phyloP scores from a whole-genome alignment of 2,113 vertebrate species.

The Oryzias celebensis region DNA sequence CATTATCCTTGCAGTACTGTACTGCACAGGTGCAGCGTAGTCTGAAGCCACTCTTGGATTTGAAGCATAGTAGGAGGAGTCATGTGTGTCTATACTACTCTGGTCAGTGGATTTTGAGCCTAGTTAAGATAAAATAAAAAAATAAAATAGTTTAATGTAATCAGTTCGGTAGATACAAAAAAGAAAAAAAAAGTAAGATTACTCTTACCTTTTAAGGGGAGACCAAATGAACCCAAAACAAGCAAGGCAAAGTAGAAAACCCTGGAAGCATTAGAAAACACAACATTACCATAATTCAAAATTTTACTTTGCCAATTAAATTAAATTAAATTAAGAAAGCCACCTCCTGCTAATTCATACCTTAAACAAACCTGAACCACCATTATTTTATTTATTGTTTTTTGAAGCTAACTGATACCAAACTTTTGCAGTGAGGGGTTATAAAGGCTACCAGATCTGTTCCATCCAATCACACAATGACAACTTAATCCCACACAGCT shows the following conservation, averaged over 20 bases:
- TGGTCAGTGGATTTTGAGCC: neutral
- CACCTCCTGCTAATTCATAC: neutral
- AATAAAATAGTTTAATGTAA: too few relatives aligned
- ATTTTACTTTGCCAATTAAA: too few relatives aligned
- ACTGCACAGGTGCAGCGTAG: neutral
- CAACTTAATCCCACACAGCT: conserved; percentile 19
- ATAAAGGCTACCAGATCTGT: conserved; percentile 9
- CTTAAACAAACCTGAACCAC: neutral
- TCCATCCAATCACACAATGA: conserved; percentile 28
- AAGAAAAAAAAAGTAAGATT: neutral
- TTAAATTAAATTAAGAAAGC: neutral
- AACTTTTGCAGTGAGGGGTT: rapidly evolving
- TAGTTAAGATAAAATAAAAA: neutral
- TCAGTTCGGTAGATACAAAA: neutral
- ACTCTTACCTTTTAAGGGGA: conserved; percentile 19
- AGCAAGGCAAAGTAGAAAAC: conserved; percentile 30
- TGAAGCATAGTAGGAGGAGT: neutral
- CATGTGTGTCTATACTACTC: neutral
- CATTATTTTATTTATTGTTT: neutral
- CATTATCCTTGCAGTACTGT: rapidly evolving
- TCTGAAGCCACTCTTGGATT: neutral
- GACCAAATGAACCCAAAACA: neutral
- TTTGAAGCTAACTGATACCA: neutral
- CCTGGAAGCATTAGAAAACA: neutral
- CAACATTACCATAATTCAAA: neutral